Evolutionary conservation across 2,113 vertebrate genomes (phyloP), one percentile per base, ranked within the genome.

Genomic region (Catharus bicknelli): DNA sequence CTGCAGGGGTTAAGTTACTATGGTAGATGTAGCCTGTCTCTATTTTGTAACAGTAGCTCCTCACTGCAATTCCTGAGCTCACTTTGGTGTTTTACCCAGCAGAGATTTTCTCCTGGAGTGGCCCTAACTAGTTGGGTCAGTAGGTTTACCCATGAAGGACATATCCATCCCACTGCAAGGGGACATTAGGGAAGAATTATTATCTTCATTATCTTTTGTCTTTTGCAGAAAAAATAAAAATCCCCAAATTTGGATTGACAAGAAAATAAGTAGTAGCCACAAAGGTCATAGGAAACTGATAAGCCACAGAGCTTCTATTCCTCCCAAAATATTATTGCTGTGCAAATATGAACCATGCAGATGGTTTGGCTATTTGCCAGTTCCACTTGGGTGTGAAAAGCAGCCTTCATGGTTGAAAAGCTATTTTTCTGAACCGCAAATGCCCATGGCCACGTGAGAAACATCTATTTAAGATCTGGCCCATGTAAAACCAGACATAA

Each of bases 341-440:
- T 55, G 67, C 87, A 94, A 94, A 94, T 89, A 87, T 0, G 9
- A 92, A 86, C 66, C 36, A 22, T 59, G 57, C 72, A 94, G 88
- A 73, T 83, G 86, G 78, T 81, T 79, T 95, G 96, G 93, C 75
- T 70, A 69, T 86, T 93, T 96, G 80, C 94, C 95, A 95, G 75
- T 66, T 96, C 90, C 73, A 84, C 80, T 91, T 94, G 88, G 86
- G 88, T 96, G 91, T 95, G 94, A 96, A 95, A 97, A 95, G 86
- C 77, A 92, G 83, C 63, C 57, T 96, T 94, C 84, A 90, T 89
- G 91, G 86, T 62, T 91, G 92, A 90, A 90, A 94, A 93, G 42
- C 17, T 91, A 19, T 90, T 95, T 95, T 95, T 92, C 87, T 95
- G 95, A 96, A 78, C 91, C 3, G 0, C 87, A 93, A 90, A 95